phyloP scores from a whole-genome alignment of 2,888 invertebrate species.

The Epistrophella euchroma region DNA sequence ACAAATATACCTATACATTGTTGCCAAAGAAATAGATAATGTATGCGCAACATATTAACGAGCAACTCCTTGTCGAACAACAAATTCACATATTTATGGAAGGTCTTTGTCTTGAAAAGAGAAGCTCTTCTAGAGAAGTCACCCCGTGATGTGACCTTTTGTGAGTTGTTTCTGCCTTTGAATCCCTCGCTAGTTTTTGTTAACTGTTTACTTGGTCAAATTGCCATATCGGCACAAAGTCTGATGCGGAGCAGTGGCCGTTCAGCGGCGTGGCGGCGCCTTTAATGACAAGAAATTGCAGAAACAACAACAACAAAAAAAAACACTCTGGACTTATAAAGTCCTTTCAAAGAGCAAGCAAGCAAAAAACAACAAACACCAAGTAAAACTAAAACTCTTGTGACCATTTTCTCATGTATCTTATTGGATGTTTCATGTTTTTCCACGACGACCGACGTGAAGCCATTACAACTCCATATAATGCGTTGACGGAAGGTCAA shows the following conservation, averaged over 20 bases:
- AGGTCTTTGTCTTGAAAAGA: slow-evolving; percentile 57
- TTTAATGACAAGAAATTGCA: slow-evolving; percentile 50
- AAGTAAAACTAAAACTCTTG: slow-evolving; percentile 37
- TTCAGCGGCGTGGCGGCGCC: slow-evolving; percentile 43
- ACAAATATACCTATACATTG: slow-evolving; percentile 19
- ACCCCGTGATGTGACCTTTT: slow-evolving; percentile 66
- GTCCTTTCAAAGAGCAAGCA: slow-evolving; percentile 39
- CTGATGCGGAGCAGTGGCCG: too few relatives aligned
- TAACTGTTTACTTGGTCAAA: slow-evolving; percentile 64
- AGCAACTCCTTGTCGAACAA: slow-evolving; percentile 75
- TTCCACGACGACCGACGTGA: slow-evolving; percentile 25
- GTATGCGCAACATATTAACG: slow-evolving; percentile 76
- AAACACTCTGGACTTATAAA: slow-evolving; percentile 29
- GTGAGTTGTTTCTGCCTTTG: slow-evolving; percentile 34
- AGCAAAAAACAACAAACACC: background rate
- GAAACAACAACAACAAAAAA: slow-evolving; percentile 23
- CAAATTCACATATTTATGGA: slow-evolving; percentile 76
- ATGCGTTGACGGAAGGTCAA: slow-evolving; percentile 64
- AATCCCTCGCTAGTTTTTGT: slow-evolving; percentile 32
- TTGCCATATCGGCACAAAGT: slow-evolving; percentile 50
- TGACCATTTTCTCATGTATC: slow-evolving; percentile 70
- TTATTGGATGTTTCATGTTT: slow-evolving; percentile 54
- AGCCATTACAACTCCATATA: slow-evolving; percentile 18
- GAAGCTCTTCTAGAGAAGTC: slow-evolving; percentile 50
- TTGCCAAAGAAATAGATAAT: slow-evolving; percentile 46